Evolutionary conservation across 2,888 invertebrate species (phyloP).

Genomic region (Pseudococcus longispinus): DNA sequence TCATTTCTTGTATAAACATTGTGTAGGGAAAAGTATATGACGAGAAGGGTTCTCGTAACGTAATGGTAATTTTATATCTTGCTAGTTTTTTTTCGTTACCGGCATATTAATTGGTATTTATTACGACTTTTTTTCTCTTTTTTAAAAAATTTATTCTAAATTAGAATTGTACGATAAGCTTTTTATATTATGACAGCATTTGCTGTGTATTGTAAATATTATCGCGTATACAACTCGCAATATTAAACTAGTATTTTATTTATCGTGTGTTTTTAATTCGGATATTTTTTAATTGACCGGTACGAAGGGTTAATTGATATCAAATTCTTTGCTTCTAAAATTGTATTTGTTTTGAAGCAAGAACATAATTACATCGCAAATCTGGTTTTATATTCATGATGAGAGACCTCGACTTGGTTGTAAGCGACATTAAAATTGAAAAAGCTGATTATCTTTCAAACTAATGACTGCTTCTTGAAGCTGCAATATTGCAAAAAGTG

Average conservation of each 20-base stretch:
- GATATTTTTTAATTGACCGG: background rate
- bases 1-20: background rate
- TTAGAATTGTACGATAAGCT: conserved; percentile 37
- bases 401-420: too few relatives aligned
- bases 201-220: conserved; percentile 9
- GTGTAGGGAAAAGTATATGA: background rate
- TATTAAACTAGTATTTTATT: conserved; percentile 31
- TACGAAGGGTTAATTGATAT: background rate
- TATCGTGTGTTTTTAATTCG: background rate
- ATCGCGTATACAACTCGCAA: background rate
- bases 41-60: background rate
- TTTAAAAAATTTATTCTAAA: background rate
- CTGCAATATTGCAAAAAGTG: too few relatives aligned
- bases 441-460: too few relatives aligned
- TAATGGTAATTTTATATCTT: conserved; percentile 38
- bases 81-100: conserved; percentile 40
- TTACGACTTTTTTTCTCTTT: background rate
- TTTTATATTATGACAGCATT: conserved; percentile 18
- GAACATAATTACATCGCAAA: too few relatives aligned
- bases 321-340: background rate
- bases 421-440: too few relatives aligned
- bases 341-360: too few relatives aligned
- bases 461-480: too few relatives aligned
- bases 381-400: too few relatives aligned
- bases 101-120: background rate